Conservation (phyloP, 2,888 invertebrate species). For the Lasioglossum malachurum region DNA sequence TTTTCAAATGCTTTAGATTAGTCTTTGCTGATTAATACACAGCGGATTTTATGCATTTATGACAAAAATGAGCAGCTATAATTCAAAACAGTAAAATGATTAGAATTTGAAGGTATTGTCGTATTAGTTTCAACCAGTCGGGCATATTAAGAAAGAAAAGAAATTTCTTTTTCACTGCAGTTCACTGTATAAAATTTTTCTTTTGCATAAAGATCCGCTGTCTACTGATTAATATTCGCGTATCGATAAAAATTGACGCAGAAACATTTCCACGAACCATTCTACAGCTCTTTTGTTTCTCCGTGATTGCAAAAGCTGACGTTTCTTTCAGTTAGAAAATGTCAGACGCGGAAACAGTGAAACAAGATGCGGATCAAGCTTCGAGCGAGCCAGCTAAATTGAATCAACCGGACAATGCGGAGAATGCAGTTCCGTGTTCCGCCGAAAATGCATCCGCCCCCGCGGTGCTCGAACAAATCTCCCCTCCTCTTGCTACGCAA, state of each 20-base stretch:
- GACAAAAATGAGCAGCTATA: too few relatives aligned
- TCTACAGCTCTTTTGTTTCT: constrained; percentile 31
- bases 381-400: constrained; percentile 20
- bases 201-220: too few relatives aligned
- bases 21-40: not conserved
- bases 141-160: too few relatives aligned
- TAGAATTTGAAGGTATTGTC: too few relatives aligned
- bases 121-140: too few relatives aligned
- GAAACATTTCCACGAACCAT: constrained; percentile 11
- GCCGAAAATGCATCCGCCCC: constrained; percentile 2
- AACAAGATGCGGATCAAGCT: constrained; percentile 65
- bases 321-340: constrained; percentile 63
- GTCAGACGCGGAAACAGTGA: constrained; percentile 64
- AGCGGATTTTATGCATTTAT: too few relatives aligned
- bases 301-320: constrained; percentile 30
- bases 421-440: not conserved
- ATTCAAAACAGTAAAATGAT: too few relatives aligned
- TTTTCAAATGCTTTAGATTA: not conserved
- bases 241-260: not conserved
- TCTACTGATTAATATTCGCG: not conserved
- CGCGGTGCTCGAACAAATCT: not conserved
- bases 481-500: not conserved
- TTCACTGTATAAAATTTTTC: too few relatives aligned
- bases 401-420: not conserved
- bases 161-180: too few relatives aligned